Evolutionary conservation across 2,113 vertebrate species (phyloP), one percentile per base, ranked within the genome.

Genomic region (Campylomormyrus tamandua): DNA sequence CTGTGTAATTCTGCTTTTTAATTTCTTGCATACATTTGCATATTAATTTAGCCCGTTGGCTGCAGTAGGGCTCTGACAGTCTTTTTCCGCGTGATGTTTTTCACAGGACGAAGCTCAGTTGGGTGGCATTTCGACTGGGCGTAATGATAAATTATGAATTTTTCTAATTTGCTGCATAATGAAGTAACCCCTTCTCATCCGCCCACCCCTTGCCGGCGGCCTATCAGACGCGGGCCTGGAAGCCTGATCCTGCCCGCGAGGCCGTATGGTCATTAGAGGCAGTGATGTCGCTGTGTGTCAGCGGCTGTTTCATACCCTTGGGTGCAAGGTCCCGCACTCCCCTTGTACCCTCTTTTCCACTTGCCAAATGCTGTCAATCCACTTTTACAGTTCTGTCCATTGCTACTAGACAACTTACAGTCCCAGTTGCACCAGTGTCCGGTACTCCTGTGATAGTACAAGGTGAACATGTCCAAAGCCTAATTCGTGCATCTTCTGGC

Each of bases 1-100:
- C 98, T 99, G 98, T 98, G 98, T 99, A 99, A 99, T 99, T 98
- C 98, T 99, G 98, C 97, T 98, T 99, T 99, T 99, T 99, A 99
- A 99, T 99, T 99, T 99, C 98, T 98, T 96, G 98, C 97, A 99
- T 99, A 98, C 95, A 99, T 99, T 99, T 99, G 97, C 98, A 99
- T 99, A 97, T 99, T 99, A 99, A 99, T 99, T 99, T 98, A 97
- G 97, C 97, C 98, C 97, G 95, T 97, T 96, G 97, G 98, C 98
- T 97, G 98, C 97, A 96, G 97, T 97, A 97, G 94, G 97, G 19
- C 53, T 56, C 53, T 56, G 53, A 56, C 53, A 56, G 53, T 24
- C 53, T 98, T 98, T 98, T 98, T 98, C 97, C 97, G 97, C 97
- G 98, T 99, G 98, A 99, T 99, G 96, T 97, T 98, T 97, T 97